Percentiles rank a stretch among this genome's conserved stretches.
phyloP scores from a whole-genome alignment of 2,888 invertebrate species.

The Metopia argyrocephala region DNA sequence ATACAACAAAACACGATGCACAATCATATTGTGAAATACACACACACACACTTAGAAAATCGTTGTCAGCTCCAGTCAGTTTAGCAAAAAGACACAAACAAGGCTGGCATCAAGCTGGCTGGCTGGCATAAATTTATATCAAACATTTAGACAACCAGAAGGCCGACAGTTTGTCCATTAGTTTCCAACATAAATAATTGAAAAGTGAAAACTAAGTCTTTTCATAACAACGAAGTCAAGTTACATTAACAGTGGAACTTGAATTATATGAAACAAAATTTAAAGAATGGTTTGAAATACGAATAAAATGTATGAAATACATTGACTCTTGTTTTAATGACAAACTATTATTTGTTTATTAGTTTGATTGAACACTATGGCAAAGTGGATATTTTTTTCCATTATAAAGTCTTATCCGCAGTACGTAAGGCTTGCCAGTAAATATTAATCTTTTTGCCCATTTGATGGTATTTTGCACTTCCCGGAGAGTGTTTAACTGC shows the following conservation, averaged over 20 bases:
- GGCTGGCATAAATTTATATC: not conserved
- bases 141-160: not conserved
- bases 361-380: too few relatives aligned
- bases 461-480: too few relatives aligned
- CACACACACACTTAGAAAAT: conserved; percentile 7
- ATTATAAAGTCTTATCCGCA: too few relatives aligned
- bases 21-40: not conserved
- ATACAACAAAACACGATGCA: conserved; percentile 7
- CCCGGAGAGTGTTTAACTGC: too few relatives aligned
- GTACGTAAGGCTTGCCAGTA: too few relatives aligned
- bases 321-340: too few relatives aligned
- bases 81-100: not conserved
- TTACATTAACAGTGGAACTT: not conserved
- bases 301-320: too few relatives aligned
- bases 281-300: not conserved
- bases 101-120: not conserved
- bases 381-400: too few relatives aligned
- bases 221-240: not conserved
- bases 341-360: too few relatives aligned
- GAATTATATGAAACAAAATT: not conserved
- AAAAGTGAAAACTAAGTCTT: not conserved
- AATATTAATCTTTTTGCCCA: too few relatives aligned
- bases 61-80: not conserved
- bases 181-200: not conserved
- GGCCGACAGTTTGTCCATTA: not conserved